Evolutionary conservation across 2,113 vertebrate genomes (phyloP).

Genomic region (Dascyllus trimaculatus): DNA sequence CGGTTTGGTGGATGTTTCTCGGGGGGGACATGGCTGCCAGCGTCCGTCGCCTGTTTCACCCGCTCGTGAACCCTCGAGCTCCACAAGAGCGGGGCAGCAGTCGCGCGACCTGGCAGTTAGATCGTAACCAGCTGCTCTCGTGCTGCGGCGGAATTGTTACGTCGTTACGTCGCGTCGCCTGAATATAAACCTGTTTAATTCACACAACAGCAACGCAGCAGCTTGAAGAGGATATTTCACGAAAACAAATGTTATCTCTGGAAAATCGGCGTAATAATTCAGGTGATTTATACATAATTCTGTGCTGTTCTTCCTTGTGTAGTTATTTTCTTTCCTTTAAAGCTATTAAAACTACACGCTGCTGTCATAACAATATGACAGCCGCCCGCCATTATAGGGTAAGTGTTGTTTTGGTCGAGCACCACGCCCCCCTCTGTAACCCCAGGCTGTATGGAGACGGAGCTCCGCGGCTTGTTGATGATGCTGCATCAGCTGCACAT

Average conservation of each 20-base stretch:
- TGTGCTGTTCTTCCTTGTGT: neutral
- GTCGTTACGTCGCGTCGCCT: constrained; percentile 4
- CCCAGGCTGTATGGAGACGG: constrained; percentile 38
- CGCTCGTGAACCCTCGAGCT: constrained; percentile 65
- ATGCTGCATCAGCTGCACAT: constrained; percentile 27
- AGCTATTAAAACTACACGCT: constrained; percentile 31
- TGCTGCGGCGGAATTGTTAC: constrained; percentile 43
- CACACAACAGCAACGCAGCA: neutral
- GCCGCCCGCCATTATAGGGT: constrained; percentile 80
- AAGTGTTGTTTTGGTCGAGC: constrained; percentile 79
- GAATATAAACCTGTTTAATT: neutral
- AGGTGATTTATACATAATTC: neutral
- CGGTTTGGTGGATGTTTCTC: constrained; percentile 17
- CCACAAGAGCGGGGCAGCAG: constrained; percentile 35
- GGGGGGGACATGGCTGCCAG: constrained; percentile 42
- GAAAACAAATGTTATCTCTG: neutral
- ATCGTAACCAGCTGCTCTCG: constrained; percentile 42
- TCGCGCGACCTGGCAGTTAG: constrained; percentile 44
- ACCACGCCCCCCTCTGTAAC: constrained; percentile 80
- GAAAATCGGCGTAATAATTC: too few relatives aligned
- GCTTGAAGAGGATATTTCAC: too few relatives aligned
- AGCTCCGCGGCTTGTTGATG: constrained; percentile 35
- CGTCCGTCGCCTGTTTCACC: constrained; percentile 47
- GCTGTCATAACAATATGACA: constrained; percentile 78
- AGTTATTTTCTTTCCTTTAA: neutral